phyloP scores from a whole-genome alignment of 2,888 invertebrate species.

The Lithophane semibrunnea region DNA sequence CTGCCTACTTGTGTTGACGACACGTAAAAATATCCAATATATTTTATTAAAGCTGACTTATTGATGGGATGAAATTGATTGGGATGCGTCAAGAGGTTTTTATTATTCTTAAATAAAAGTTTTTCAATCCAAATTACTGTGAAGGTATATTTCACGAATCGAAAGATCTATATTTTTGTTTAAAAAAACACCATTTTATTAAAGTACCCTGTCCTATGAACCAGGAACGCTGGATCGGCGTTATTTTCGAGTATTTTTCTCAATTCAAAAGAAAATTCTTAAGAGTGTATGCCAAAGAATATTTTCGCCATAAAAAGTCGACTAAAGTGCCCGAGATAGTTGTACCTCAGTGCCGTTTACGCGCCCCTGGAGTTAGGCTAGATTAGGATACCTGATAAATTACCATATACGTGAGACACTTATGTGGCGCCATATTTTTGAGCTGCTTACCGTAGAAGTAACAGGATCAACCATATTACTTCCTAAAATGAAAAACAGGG shows the following conservation, averaged over 20 bases:
- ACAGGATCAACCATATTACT: not conserved
- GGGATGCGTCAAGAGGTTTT: too few relatives aligned
- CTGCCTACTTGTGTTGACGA: constrained; percentile 4
- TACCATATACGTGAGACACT: not conserved
- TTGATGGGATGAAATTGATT: too few relatives aligned
- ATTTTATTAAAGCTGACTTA: not conserved
- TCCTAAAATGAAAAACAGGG: not conserved
- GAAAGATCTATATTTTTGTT: not conserved
- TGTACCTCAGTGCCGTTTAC: not conserved
- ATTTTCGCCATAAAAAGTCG: constrained; percentile 6
- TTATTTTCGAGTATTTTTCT: not conserved
- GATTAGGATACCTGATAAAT: constrained; percentile 40
- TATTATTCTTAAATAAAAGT: not conserved
- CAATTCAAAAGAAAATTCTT: not conserved
- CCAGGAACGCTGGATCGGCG: too few relatives aligned
- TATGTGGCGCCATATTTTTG: constrained; percentile 16
- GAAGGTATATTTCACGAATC: not conserved
- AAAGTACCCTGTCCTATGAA: not conserved
- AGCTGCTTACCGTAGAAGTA: not conserved
- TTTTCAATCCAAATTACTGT: too few relatives aligned
- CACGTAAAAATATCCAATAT: not conserved
- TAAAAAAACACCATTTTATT: not conserved
- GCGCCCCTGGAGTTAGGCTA: not conserved
- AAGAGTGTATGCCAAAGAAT: not conserved
- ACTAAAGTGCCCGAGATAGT: constrained; percentile 23